These are phyloP conservation scores for Australoheros scitulus DNA, from an alignment of 2,113 vertebrate genomes.

Conservation along the genomic window DNA sequence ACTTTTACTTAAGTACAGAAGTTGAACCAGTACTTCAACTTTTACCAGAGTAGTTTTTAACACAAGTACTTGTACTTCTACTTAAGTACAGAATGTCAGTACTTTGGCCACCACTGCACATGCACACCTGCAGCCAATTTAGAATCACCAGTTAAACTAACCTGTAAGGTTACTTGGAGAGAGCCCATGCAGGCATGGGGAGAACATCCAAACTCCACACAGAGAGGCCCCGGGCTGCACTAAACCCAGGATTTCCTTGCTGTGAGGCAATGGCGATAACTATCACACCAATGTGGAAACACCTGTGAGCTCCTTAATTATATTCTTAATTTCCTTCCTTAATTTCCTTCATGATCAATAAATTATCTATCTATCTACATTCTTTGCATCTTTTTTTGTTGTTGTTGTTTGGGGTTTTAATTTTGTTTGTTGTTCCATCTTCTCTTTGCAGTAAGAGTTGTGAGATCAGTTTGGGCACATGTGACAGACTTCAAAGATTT, in stretches of 20 bases:
- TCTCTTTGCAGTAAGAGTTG: background rate
- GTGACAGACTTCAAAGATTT: background rate
- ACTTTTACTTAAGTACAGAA: too few species aligned
- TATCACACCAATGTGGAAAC: background rate
- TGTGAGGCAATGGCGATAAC: background rate
- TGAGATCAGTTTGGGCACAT: background rate
- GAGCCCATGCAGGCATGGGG: background rate
- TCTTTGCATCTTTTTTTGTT: background rate
- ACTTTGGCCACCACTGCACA: too few species aligned
- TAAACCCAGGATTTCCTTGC: background rate
- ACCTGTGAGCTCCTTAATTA: background rate
- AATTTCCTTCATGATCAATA: too few species aligned
- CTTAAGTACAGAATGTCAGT: too few species aligned
- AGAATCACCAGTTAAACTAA: background rate
- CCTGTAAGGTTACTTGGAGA: background rate
- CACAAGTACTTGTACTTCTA: too few species aligned
- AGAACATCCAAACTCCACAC: background rate
- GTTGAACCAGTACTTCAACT: too few species aligned
- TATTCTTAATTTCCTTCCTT: background rate
- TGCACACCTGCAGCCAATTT: background rate
- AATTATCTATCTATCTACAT: too few species aligned
- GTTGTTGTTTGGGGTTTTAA: background rate
- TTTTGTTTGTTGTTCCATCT: background rate
- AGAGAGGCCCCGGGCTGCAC: background rate
- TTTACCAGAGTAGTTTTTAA: too few species aligned